A percentile compares a stretch with the other conserved stretches of the same genome.
phyloP scores from a whole-genome alignment of 2,113 vertebrate genomes.

The Pelvicachromis taeniatus region DNA sequence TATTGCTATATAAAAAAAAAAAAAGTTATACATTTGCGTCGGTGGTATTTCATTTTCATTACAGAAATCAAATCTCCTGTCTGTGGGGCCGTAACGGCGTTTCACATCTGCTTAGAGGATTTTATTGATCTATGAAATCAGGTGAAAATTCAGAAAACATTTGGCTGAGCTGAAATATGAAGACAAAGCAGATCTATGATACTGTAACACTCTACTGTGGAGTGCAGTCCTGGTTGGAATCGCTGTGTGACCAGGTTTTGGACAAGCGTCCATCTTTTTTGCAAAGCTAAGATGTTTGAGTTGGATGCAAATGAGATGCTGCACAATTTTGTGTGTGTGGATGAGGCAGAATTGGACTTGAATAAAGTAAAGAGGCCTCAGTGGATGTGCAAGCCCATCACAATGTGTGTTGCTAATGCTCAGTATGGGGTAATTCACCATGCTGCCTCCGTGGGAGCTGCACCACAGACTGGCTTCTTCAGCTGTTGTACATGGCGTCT shows the following conservation, averaged over 20 bases:
- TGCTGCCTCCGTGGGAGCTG: not conserved
- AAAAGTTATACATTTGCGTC: not conserved
- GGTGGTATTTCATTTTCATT: not conserved
- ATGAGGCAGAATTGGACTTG: not conserved
- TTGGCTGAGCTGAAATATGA: not conserved
- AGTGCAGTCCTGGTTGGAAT: not conserved
- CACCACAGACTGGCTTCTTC: not conserved
- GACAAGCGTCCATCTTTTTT: too few relatives aligned
- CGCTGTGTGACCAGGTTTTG: too few relatives aligned
- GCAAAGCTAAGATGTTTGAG: not conserved
- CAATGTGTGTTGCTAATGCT: not conserved
- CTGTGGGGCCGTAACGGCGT: not conserved
- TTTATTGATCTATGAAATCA: not conserved
- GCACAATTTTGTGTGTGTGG: not conserved
- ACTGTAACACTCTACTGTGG: accelerated
- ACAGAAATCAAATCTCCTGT: not conserved
- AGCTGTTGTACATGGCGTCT: not conserved
- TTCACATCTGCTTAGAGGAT: not conserved
- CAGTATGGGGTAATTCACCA: not conserved
- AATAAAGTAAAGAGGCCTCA: not conserved
- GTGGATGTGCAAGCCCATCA: not conserved
- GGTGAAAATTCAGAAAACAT: not conserved
- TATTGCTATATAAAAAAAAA: not conserved
- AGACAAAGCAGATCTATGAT: not conserved
- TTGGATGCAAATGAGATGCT: not conserved